A percentile compares a stretch with the other conserved stretches of the same genome.
Conservation (phyloP, 2,888 invertebrate genomes). For the Enchytraeus crypticus region DNA sequence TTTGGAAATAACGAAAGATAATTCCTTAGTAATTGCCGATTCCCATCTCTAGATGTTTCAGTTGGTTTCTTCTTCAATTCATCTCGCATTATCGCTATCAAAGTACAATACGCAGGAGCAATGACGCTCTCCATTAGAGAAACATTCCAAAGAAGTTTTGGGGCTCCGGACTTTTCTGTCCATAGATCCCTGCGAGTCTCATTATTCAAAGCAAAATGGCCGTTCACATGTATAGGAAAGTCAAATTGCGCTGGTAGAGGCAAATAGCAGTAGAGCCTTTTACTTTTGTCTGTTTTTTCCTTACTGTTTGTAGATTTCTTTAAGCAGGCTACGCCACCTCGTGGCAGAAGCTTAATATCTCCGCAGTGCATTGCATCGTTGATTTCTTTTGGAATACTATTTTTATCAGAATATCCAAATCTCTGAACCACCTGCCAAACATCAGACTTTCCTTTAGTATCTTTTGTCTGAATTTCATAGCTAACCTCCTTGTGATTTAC, state of each 20-base stretch:
- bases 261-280: slow-evolving; percentile 26
- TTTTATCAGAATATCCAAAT: slow-evolving; percentile 29
- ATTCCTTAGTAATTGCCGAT: no score
- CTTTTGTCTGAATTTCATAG: slow-evolving; percentile 22
- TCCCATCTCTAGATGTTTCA: no score
- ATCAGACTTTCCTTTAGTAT: slow-evolving; percentile 26
- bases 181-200: slow-evolving; percentile 34
- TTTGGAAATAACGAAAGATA: background rate
- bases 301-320: slow-evolving; percentile 9
- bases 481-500: slow-evolving; percentile 9
- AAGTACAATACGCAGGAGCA: slow-evolving; percentile 30
- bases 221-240: slow-evolving; percentile 40
- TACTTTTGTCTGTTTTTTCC: slow-evolving; percentile 2
- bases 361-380: slow-evolving; percentile 24
- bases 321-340: slow-evolving; percentile 27
- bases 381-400: slow-evolving; percentile 20
- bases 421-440: slow-evolving; percentile 32
- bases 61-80: background rate
- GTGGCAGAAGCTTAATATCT: slow-evolving; percentile 28
- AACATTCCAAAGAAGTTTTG: slow-evolving; percentile 36
- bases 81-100: slow-evolving; percentile 13
- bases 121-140: slow-evolving; percentile 31
- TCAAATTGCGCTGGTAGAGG: slow-evolving; percentile 27
- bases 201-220: slow-evolving; percentile 36
- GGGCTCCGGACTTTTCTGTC: slow-evolving; percentile 22